Percentiles rank a stretch among this genome's conserved stretches.
phyloP scores from a whole-genome alignment of 2,113 vertebrate species.

The Vombatus ursinus region DNA sequence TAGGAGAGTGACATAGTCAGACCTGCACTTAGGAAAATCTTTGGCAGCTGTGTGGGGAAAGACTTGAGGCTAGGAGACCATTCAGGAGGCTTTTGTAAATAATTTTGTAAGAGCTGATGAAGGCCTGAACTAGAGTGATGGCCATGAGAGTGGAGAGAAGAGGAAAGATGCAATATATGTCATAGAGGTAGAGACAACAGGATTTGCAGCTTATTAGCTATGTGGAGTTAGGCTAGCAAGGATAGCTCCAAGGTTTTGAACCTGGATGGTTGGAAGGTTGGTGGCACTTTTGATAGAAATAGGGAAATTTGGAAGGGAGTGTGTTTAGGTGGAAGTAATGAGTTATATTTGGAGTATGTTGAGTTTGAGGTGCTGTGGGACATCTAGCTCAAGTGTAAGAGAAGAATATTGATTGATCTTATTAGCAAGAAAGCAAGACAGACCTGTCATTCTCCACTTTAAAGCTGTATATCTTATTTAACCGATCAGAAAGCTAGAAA shows the following conservation, averaged over 20 bases:
- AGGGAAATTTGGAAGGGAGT: not conserved
- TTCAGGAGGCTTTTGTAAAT: not conserved
- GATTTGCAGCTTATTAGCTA: not conserved
- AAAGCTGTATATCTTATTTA: too few relatives aligned
- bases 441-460: not conserved
- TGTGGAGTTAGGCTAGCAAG: not conserved
- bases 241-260: not conserved
- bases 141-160: not conserved
- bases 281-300: not conserved
- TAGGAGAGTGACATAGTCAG: not conserved
- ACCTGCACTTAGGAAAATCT: not conserved
- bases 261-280: not conserved
- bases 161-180: not conserved
- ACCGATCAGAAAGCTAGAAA: too few relatives aligned
- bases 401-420: not conserved
- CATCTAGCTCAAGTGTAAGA: not conserved
- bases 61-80: not conserved
- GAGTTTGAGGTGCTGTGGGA: not conserved
- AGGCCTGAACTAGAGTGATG: not conserved
- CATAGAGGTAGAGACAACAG: not conserved
- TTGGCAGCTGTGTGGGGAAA: not conserved
- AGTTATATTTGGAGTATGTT: not conserved
- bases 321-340: not conserved
- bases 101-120: not conserved
- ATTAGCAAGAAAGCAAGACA: not conserved